A percentile compares a stretch with the other conserved stretches of the same genome.
These are phyloP conservation scores for Parnassius orleans DNA, from an alignment of 2,888 invertebrate genomes.

Conservation along the genomic window DNA sequence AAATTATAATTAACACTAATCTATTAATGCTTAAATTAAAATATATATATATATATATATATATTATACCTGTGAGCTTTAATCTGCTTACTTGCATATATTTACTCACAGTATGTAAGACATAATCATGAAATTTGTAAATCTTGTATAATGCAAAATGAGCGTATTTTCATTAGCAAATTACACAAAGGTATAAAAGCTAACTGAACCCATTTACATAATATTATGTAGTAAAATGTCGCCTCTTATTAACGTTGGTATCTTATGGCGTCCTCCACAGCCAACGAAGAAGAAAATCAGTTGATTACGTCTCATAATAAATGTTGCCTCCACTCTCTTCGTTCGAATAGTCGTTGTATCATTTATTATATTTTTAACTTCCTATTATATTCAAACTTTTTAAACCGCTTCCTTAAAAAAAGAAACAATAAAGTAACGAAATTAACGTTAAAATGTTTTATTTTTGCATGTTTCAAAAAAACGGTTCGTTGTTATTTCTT, in stretches of 20 bases:
- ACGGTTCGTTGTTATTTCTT: slow-evolving; percentile 32
- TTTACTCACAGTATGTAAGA: not conserved
- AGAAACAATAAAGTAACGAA: slow-evolving; percentile 30
- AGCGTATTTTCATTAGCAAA: no score
- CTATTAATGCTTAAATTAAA: slow-evolving; percentile 19
- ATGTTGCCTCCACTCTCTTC: slow-evolving; percentile 54
- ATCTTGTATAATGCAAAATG: no score
- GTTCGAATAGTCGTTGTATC: slow-evolving; percentile 42
- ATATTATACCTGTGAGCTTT: slow-evolving; percentile 13
- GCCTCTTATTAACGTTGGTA: slow-evolving; percentile 43
- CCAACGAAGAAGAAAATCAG: slow-evolving; percentile 38
- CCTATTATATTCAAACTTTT: slow-evolving; percentile 33
- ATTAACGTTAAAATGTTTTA: slow-evolving; percentile 33
- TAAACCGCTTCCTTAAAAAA: slow-evolving; percentile 12
- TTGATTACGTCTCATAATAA: slow-evolving; percentile 51
- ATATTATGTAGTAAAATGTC: slow-evolving; percentile 38
- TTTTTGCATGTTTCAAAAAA: slow-evolving; percentile 38
- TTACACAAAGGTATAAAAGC: no score
- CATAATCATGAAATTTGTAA: no score
- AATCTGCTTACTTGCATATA: slow-evolving; percentile 13
- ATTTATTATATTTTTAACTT: slow-evolving; percentile 50
- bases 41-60: no score
- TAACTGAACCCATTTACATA: no score
- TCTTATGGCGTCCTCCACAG: slow-evolving; percentile 40
- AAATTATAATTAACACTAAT: slow-evolving; percentile 20